Evolutionary conservation across 2,113 vertebrate species (phyloP).

Genomic region (Phasianus colchicus): DNA sequence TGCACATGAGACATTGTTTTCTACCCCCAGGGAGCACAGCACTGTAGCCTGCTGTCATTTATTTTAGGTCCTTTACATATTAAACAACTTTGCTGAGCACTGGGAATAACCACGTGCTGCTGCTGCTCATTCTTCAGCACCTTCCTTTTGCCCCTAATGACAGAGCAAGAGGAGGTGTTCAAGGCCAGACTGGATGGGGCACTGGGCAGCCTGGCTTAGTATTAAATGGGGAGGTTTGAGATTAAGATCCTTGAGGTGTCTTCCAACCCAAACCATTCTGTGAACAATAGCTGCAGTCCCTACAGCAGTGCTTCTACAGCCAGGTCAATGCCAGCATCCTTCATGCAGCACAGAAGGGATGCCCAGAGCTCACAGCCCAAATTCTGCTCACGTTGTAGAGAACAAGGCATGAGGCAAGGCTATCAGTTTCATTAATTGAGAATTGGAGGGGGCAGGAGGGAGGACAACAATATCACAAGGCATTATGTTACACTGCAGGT

Average conservation of each 20-base stretch:
- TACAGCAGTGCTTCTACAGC: too few species aligned
- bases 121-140: neutral
- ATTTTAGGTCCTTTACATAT: neutral
- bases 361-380: too few species aligned
- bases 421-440: neutral
- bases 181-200: too few species aligned
- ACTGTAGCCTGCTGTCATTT: neutral
- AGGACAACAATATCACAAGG: neutral
- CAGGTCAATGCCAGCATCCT: too few species aligned
- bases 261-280: too few species aligned
- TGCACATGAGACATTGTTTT: neutral
- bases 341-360: too few species aligned
- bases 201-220: too few species aligned
- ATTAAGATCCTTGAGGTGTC: too few species aligned
- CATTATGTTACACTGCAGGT: neutral
- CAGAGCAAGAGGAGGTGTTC: neutral
- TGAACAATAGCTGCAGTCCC: too few species aligned
- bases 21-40: neutral
- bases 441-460: neutral
- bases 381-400: neutral
- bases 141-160: conserved; percentile 19
- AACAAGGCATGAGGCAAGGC: neutral
- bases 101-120: neutral
- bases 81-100: neutral
- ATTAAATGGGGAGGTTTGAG: too few species aligned